Base-by-base conservation (phyloP, 2,888 invertebrate genomes). In the Drosophila paramelanica region DNA sequence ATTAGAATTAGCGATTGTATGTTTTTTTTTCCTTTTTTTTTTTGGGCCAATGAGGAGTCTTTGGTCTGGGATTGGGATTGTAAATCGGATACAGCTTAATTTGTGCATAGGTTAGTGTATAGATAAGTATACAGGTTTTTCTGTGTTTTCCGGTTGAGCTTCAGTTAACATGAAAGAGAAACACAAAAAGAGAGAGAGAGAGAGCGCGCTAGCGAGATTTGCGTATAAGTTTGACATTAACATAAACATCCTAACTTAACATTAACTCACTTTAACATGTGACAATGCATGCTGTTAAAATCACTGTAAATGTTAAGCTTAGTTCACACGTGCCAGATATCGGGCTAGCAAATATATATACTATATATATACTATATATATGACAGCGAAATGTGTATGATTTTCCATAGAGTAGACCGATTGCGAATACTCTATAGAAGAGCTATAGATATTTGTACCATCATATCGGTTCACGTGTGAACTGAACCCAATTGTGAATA, bases 11-110 rank as follows among this genome's bases (percentile, higher is more conserved):
- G 11, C 17, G 25, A 33, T n/a, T 67, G 23, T 23, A 4, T 13
- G 7, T n/a, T 27, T 10, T 38, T 27, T 10, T 20, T 23, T 20
- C 42, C 17, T 17, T 43, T 14, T 17, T 17, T 36, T 59, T 42
- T 58, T 50, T 46, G 31, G 50, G 45, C 39, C 53, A 59, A 50
- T 41, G 67, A 25, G 66, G 47, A 38, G 5, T 56, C 14, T 6
- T 39, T 11, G 8, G 25, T 27, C n/a, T 31, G 50, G n/a, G 41
- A 33, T 5, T 50, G 27, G 59, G 10, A 10, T 42, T 42, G n/a
- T 38, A 52, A 33, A n/a, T 42, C 17, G 17, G 25, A 33, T 55
- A 17, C 25, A 23, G 23, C 10, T n/a, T n/a, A 14, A 56, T 52
- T 51, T 25, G 42, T 13, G 46, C 17, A 14, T 45, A 4, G 5